A percentile compares a stretch with the other conserved stretches of the same genome.
Conservation (phyloP, 2,888 invertebrate species). For the Ditula angustiorana region DNA sequence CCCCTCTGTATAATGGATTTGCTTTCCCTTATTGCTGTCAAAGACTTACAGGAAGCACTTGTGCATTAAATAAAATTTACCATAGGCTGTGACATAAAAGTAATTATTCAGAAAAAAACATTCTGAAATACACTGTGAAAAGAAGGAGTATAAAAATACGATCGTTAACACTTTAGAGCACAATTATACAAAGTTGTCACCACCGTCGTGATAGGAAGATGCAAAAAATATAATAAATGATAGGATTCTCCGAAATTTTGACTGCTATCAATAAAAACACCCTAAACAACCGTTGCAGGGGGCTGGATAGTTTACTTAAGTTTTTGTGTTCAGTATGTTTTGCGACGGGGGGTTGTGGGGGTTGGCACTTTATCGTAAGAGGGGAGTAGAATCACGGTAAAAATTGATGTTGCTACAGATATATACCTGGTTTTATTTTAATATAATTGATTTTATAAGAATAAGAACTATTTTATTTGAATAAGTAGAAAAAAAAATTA, state of each 20-base stretch:
- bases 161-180: conserved; percentile 42
- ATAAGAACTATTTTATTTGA: no score
- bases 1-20: no score
- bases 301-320: conserved; percentile 42
- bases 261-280: conserved; percentile 68
- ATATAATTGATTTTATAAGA: not conserved
- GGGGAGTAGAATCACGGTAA: not conserved
- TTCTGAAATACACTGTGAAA: not conserved
- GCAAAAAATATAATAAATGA: conserved; percentile 78
- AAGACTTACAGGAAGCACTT: no score
- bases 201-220: conserved; percentile 48
- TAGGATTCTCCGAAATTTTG: conserved; percentile 63
- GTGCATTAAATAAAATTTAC: no score
- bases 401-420: not conserved
- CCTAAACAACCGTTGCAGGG: conserved; percentile 18
- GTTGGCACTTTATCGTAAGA: not conserved
- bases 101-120: no score
- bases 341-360: not conserved
- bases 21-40: no score
- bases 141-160: not conserved
- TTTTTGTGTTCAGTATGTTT: conserved; percentile 30
- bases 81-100: no score
- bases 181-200: conserved; percentile 54
- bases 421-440: not conserved
- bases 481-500: no score